Evolutionary conservation across 2,888 invertebrate genomes (phyloP).

Genomic region (Lycocerus yunnanus): DNA sequence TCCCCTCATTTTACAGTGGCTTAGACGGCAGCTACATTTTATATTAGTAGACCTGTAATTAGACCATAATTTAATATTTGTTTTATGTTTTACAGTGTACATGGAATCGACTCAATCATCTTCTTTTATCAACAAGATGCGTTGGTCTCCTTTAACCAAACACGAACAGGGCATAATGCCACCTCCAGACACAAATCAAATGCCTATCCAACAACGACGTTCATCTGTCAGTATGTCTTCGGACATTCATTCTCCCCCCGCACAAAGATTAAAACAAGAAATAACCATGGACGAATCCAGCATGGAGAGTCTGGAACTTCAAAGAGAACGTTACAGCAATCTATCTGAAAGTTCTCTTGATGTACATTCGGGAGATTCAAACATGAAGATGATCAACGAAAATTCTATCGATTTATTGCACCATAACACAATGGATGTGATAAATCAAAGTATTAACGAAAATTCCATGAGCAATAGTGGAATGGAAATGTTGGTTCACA

Average conservation of each 20-base stretch:
- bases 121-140: constrained; percentile 45
- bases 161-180: constrained; percentile 70
- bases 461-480: constrained; percentile 51
- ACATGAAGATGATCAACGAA: constrained; percentile 56
- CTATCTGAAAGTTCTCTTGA: constrained; percentile 56
- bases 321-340: constrained; percentile 47
- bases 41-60: constrained; percentile 32
- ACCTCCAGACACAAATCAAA: constrained; percentile 65
- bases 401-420: constrained; percentile 59
- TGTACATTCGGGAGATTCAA: constrained; percentile 53
- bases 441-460: constrained; percentile 44
- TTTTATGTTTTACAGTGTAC: constrained; percentile 53
- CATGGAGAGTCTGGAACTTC: constrained; percentile 49
- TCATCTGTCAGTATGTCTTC: constrained; percentile 63
- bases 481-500: constrained; percentile 45
- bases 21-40: constrained; percentile 52
- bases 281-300: constrained; percentile 71
- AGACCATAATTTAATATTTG: constrained; percentile 45
- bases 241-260: constrained; percentile 61
- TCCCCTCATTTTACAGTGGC: constrained; percentile 55
- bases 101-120: constrained; percentile 41
- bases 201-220: constrained; percentile 66
- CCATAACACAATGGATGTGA: constrained; percentile 39
- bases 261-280: constrained; percentile 66
- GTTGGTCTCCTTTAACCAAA: constrained; percentile 55